These are phyloP conservation scores for Lasioglossum marginatum DNA, from an alignment of 2,888 invertebrate genomes.

Conservation along the genomic window DNA sequence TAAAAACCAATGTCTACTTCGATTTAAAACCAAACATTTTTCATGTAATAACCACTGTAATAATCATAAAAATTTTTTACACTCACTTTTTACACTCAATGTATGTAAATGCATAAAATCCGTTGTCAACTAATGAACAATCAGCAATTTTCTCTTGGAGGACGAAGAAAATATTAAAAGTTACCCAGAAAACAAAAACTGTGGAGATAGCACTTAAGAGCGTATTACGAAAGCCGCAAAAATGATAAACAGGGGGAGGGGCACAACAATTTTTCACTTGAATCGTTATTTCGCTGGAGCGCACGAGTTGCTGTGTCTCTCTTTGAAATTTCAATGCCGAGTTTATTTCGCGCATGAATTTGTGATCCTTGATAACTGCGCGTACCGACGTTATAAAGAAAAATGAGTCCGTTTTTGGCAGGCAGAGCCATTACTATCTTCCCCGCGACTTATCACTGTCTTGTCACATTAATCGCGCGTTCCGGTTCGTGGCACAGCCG, in stretches of 20 bases:
- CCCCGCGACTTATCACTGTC: neutral
- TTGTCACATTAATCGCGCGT: conserved; percentile 14
- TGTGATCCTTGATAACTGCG: neutral
- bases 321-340: neutral
- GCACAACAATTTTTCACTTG: neutral
- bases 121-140: neutral
- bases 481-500: neutral
- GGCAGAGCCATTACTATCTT: neutral
- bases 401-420: neutral
- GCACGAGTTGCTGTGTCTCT: neutral
- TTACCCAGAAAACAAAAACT: neutral
- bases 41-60: too few relatives aligned
- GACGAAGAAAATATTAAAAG: neutral
- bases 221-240: neutral
- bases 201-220: neutral
- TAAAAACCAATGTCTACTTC: too few relatives aligned
- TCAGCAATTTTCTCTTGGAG: neutral
- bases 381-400: neutral
- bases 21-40: too few relatives aligned
- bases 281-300: neutral
- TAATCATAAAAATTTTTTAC: neutral
- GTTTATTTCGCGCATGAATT: conserved; percentile 1
- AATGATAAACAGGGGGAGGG: neutral
- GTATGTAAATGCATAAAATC: neutral
- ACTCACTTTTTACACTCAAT: too few relatives aligned